A percentile compares a stretch with the other conserved stretches of the same genome.
Conservation (phyloP, 1,140 invertebrate species). For the Drosophila baimaii region DNA sequence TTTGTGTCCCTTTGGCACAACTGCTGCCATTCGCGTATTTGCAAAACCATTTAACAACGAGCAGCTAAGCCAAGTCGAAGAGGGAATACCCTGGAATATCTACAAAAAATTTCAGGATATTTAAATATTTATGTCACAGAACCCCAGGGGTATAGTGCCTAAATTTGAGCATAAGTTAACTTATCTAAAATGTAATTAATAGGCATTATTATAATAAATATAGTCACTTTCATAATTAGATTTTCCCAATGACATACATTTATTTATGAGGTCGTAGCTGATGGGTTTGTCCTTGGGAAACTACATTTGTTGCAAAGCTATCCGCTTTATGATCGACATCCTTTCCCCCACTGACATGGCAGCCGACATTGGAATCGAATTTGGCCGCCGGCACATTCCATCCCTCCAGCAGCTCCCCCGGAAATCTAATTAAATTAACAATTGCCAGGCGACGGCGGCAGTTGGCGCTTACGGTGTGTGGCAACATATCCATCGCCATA, state of each 20-base stretch:
- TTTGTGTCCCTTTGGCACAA: constrained; percentile 15
- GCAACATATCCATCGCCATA: constrained; percentile 28
- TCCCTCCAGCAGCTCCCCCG: neutral
- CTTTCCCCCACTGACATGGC: neutral
- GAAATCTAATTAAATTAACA: constrained; percentile 68
- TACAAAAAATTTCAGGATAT: too few species aligned
- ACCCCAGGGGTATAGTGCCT: too few species aligned
- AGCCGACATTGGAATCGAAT: neutral
- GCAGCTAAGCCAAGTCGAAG: neutral
- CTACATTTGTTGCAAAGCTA: constrained; percentile 3
- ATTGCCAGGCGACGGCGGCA: constrained; percentile 26
- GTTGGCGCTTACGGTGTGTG: constrained; percentile 8
- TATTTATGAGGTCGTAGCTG: neutral
- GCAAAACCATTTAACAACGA: constrained; percentile 55
- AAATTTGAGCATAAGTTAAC: neutral
- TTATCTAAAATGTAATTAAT: neutral
- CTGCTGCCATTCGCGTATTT: constrained; percentile 20
- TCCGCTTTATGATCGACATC: neutral
- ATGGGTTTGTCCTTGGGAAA: constrained; percentile 18
- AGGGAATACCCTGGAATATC: neutral
- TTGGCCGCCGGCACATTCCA: constrained; percentile 4
- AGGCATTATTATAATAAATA: neutral
- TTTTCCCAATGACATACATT: neutral
- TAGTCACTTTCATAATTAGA: neutral
- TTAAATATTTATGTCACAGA: too few species aligned